A percentile compares a stretch with the other conserved stretches of the same genome.
Conservation (phyloP, 1,140 invertebrate genomes). For the Lethocerus indicus region DNA sequence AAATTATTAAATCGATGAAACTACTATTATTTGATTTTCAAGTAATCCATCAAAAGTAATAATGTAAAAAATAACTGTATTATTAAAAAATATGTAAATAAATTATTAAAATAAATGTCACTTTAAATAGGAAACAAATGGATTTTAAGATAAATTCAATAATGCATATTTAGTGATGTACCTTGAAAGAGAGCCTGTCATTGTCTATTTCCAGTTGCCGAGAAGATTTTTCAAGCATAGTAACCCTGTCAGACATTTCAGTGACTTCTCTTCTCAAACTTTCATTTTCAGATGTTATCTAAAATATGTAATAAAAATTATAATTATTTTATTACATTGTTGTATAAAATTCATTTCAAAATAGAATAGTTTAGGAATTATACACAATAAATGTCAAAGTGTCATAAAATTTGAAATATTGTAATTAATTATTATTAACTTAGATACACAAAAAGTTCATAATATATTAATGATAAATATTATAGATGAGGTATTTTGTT, state of each 20-base stretch:
- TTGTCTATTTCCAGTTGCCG: conserved; percentile 23
- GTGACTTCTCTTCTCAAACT: conserved; percentile 21
- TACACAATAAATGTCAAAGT: no score
- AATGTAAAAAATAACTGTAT: no score
- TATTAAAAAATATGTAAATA: no score
- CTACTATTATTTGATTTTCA: no score
- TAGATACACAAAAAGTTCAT: not conserved
- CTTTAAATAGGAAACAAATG: no score
- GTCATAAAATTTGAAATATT: no score
- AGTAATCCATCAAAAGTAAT: no score
- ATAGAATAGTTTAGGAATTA: no score
- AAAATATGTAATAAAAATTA: conserved; percentile 9
- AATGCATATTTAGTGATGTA: conserved; percentile 12
- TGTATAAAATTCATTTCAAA: not conserved
- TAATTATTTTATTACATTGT: not conserved
- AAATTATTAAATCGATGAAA: no score
- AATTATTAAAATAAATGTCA: no score
- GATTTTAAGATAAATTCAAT: conserved; percentile 3
- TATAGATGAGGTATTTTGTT: not conserved
- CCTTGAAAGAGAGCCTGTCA: conserved; percentile 24
- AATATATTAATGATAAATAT: not conserved
- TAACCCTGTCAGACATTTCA: conserved; percentile 22
- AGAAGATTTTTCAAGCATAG: conserved; percentile 22
- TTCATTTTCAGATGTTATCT: conserved; percentile 25
- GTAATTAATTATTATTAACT: no score